phyloP scores from a whole-genome alignment of 2,888 invertebrate genomes.

The Parnassius apollo region DNA sequence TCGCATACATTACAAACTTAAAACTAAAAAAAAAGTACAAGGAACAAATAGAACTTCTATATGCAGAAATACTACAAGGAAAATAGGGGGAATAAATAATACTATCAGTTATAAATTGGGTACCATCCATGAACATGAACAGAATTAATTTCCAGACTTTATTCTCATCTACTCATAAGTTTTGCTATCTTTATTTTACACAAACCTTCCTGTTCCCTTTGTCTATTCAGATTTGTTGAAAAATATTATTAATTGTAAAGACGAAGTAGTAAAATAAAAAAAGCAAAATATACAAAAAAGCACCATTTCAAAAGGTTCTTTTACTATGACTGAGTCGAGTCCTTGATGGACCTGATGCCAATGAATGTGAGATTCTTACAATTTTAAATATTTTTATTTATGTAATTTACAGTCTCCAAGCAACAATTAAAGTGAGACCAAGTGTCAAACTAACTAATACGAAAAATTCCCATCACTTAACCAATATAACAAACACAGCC shows the following conservation, averaged over 20 bases:
- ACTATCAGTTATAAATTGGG: slow-evolving; percentile 13
- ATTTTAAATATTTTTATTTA: slow-evolving; percentile 9
- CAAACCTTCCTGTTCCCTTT: not conserved
- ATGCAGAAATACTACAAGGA: slow-evolving; percentile 32
- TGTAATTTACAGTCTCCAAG: slow-evolving; percentile 37
- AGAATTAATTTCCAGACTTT: slow-evolving; percentile 19
- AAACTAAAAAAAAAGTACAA: slow-evolving; percentile 44
- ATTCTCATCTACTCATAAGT: slow-evolving; percentile 14
- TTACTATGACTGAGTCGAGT: no score
- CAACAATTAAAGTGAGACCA: not conserved
- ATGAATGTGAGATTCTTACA: slow-evolving; percentile 6
- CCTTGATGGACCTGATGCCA: not conserved
- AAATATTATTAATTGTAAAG: no score
- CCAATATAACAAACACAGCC: slow-evolving; percentile 43
- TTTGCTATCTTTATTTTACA: not conserved
- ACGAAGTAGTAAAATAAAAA: no score
- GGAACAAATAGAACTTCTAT: slow-evolving; percentile 44
- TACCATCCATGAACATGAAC: slow-evolving; percentile 1
- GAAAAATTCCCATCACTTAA: not conserved
- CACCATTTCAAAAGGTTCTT: no score
- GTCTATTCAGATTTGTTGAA: not conserved
- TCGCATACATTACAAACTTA: slow-evolving; percentile 48
- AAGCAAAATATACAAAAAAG: no score
- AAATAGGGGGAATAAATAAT: slow-evolving; percentile 18
- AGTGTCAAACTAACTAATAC: not conserved